Base-by-base conservation (phyloP, 2,797 vertebrate genomes). In the Antennarius maculatus region DNA sequence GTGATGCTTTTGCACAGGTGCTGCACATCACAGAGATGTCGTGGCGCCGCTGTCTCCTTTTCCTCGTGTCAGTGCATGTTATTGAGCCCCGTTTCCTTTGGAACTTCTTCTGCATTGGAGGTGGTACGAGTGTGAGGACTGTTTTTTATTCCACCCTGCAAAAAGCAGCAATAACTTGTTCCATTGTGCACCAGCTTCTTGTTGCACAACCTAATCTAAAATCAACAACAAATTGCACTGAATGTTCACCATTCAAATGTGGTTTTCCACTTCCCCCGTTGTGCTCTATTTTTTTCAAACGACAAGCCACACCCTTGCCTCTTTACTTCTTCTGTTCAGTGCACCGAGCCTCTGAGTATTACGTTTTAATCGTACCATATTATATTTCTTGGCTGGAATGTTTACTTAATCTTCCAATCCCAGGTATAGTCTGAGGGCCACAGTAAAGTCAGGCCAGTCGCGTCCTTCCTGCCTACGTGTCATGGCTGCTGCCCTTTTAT, bases 291-390 rank as follows among this genome's bases (percentile, higher is more conserved):
- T 47, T 59, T 74, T 73, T 81, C 69, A 55, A 86, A 84, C 73
- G 62, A 76, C 71, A 90, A 81, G 86, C 91, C 90, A 86, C 90
- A 89, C 90, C 90, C 91, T 81, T 87, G 70, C 16, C 15, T 18
- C 50, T 55, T 18, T 11, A 79, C 82, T 87, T 63, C 31, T 80
- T 63, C 31, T 80, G 84, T 81, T 84, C 55, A 65, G 17, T 54
- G 18, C 61, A 61, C 7, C 39, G 48, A 65, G 34, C 48, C 57
- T 41, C 18, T 69, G 17, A 77, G 39, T 6, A 28, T 61, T 61
- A 70, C 51, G 5, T 52, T 68, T 49, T 28, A 37, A 43, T 72
- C 82, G 71, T 53, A 61, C 43, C 51, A 28, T 43, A 66, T 41
- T n/a, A 14, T 70, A 7, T 47, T 31, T 59, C 31, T 41, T 17